These are phyloP conservation scores for Calephelis nemesis DNA, from an alignment of 1,140 invertebrate genomes.

Conservation along the genomic window DNA sequence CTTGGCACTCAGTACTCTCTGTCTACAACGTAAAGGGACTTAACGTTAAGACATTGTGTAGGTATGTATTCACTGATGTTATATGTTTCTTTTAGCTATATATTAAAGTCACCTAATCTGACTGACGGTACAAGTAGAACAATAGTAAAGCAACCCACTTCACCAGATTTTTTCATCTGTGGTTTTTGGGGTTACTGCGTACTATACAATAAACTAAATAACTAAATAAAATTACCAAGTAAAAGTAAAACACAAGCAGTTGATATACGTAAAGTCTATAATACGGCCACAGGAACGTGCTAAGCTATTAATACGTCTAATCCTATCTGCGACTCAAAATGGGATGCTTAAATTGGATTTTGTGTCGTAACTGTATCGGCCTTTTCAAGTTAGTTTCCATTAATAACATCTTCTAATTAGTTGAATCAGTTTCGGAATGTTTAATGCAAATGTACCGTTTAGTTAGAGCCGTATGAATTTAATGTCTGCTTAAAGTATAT, in stretches of 20 bases:
- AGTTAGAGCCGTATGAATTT: neutral
- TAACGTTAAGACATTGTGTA: no score
- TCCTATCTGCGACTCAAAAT: slow-evolving; percentile 11
- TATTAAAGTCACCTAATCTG: no score
- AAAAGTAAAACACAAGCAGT: slow-evolving; percentile 1
- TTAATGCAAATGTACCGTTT: slow-evolving; percentile 6
- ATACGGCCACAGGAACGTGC: slow-evolving; percentile 11
- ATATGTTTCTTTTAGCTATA: no score
- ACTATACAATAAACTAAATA: no score
- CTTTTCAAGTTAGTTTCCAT: slow-evolving; percentile 4
- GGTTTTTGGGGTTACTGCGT: no score
- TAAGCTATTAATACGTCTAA: slow-evolving; percentile 14
- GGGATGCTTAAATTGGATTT: slow-evolving; percentile 16
- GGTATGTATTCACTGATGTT: no score
- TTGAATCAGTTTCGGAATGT: slow-evolving; percentile 1
- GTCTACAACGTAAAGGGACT: no score
- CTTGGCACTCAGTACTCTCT: no score
- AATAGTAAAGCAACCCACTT: no score
- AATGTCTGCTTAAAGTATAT: neutral
- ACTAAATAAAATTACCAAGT: neutral
- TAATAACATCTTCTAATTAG: slow-evolving; percentile 17
- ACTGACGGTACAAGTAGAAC: no score
- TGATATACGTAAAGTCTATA: neutral
- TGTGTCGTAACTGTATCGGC: slow-evolving; percentile 2
- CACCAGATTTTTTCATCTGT: no score